A percentile compares a stretch with the other conserved stretches of the same genome.
Conservation (phyloP, 1,140 invertebrate species). For the Muscidifurax raptorellus region DNA sequence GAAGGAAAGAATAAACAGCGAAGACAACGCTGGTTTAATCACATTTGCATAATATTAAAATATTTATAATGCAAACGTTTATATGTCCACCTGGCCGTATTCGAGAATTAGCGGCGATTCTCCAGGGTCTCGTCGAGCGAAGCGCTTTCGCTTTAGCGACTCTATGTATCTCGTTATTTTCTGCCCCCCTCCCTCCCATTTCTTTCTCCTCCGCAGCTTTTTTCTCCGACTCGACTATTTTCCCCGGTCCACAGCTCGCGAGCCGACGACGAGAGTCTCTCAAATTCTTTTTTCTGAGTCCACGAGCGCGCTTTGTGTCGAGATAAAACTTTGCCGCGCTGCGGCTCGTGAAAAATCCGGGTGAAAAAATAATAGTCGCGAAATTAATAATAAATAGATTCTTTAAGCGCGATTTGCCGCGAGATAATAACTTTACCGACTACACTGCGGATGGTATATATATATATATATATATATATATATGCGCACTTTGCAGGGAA, state of each 20-base stretch:
- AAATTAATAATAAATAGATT: slow-evolving; percentile 39
- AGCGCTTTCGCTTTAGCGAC: slow-evolving; percentile 53
- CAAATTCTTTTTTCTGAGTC: slow-evolving; percentile 49
- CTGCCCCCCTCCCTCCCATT: too few relatives aligned
- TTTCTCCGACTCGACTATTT: slow-evolving; percentile 5
- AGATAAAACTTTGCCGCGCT: slow-evolving; percentile 49
- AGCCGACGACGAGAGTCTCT: slow-evolving; percentile 3
- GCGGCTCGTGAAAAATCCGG: not conserved
- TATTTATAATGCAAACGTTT: slow-evolving; percentile 67
- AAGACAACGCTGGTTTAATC: slow-evolving; percentile 58
- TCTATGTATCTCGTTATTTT: slow-evolving; percentile 55
- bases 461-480: too few relatives aligned
- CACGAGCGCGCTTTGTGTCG: not conserved
- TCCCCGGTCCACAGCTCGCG: not conserved
- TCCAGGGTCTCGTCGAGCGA: slow-evolving; percentile 60
- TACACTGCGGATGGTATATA: too few relatives aligned
- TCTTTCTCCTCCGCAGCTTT: slow-evolving; percentile 28
- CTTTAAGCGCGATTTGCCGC: not conserved
- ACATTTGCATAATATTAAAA: slow-evolving; percentile 73
- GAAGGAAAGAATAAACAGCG: not conserved
- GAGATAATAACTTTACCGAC: not conserved
- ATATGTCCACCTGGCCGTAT: slow-evolving; percentile 54
- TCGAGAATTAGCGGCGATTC: slow-evolving; percentile 61
- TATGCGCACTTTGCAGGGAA: not conserved
- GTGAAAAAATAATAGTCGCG: slow-evolving; percentile 12